Evolutionary conservation across 2,888 invertebrate species (phyloP), one percentile per base, ranked within the genome.

Genomic region (Nemotelus nigrinus): DNA sequence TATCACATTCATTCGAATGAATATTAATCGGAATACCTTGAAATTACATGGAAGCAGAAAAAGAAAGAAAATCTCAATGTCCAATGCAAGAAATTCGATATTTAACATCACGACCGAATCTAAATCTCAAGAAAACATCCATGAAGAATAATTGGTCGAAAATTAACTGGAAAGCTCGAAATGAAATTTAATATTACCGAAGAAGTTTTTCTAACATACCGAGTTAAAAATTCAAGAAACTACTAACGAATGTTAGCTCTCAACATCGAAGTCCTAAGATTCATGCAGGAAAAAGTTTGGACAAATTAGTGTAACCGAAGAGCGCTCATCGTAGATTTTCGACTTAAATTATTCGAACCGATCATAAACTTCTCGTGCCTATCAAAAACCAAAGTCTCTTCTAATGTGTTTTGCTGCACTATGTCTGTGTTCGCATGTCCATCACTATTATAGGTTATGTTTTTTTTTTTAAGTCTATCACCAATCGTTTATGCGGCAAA

Each of bases 41-140:
- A 74, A 47, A 74, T 60, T 74, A 53, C 44, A 63, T 63, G 39
- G n/a, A 57, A 57, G n/a, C 63, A 74, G 74, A 63, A 74, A 58
- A 74, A 74, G 74, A 74, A 74, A 63, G 63, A 74, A 60, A 74
- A 74, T 60, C 58, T 60, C 2, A 74, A 60, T 58, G 74, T 74
- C 7, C 60, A 60, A 47, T 74, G 63, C 60, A 74, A 60, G 48
- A 74, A 74, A 74, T 58, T 74, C 74, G 58, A 71, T 44, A 53
- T 55, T 5, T 55, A 55, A 71, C 3, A 55, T 10, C 57, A 65
- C 3, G 65, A 65, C 10, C 2, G 63, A 41, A 25, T n/a, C 41
- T 44, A 25, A 64, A 64, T 7, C 44, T 64, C 43, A 64, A 65
- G 25, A 44, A 68, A 58, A 58, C n/a, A 50, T 50, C 6, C 5